These are phyloP conservation scores for Hormiphora californensis DNA, from an alignment of 37 sponge, comb jelly and placozoan genomes.

Conservation along the genomic window DNA sequence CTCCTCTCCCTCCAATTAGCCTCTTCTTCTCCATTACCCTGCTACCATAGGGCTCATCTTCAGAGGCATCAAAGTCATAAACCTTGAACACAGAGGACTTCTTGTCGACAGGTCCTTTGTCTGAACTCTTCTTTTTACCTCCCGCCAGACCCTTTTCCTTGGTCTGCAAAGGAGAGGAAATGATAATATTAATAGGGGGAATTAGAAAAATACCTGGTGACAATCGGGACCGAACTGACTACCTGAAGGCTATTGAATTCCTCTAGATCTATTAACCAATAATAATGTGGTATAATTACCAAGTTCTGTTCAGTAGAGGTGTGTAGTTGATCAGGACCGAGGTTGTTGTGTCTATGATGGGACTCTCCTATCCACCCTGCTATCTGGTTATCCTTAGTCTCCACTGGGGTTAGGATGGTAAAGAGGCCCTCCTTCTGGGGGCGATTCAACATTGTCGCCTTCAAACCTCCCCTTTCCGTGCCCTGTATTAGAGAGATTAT, in stretches of 20 bases:
- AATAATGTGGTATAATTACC: too few species aligned
- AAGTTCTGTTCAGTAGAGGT: too few species aligned
- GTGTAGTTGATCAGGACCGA: too few species aligned
- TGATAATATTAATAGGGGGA: too few species aligned
- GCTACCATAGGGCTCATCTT: background rate
- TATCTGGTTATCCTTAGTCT: constrained; percentile 39
- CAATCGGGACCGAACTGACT: too few species aligned
- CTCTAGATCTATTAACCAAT: too few species aligned
- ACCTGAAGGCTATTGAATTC: too few species aligned
- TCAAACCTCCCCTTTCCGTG: too few species aligned
- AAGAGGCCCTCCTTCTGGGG: constrained; percentile 42
- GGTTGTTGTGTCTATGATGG: too few species aligned
- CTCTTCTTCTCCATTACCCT: background rate
- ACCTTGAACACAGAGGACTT: constrained; percentile 48
- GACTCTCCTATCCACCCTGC: constrained; percentile 46
- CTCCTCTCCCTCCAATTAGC: background rate
- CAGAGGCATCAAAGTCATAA: constrained; percentile 45
- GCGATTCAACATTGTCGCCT: too few species aligned
- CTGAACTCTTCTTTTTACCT: background rate
- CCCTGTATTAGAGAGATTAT: too few species aligned
- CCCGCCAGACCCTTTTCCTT: background rate
- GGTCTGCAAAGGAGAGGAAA: background rate
- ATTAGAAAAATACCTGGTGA: too few species aligned
- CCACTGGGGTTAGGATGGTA: constrained; percentile 43
- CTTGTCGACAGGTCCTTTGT: constrained; percentile 16